Evolutionary conservation across 2,113 vertebrate species (phyloP).

Genomic region (Corapipo altera): DNA sequence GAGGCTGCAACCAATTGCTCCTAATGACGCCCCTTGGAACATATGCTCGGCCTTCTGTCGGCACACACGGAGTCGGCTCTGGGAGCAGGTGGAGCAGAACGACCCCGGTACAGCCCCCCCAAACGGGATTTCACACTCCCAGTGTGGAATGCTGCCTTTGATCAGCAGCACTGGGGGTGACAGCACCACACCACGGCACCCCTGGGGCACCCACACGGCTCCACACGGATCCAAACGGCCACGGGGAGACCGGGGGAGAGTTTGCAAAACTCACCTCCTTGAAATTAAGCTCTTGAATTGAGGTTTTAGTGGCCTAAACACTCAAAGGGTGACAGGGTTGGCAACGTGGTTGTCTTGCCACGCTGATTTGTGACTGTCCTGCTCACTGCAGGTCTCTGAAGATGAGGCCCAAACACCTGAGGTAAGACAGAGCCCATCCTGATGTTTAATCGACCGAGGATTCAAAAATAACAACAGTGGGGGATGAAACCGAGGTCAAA

Average conservation of each 20-base stretch:
- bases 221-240: accelerated
- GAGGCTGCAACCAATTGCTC: background rate
- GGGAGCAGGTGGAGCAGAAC: background rate
- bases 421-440: background rate
- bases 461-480: background rate
- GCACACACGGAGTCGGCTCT: accelerated
- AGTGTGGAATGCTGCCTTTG: accelerated
- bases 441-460: background rate
- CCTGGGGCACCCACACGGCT: accelerated
- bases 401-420: background rate
- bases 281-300: background rate
- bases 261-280: background rate
- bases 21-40: background rate
- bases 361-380: background rate
- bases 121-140: background rate
- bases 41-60: background rate
- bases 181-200: background rate
- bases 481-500: background rate
- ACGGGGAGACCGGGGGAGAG: background rate
- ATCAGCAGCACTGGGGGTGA: background rate
- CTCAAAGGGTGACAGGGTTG: background rate
- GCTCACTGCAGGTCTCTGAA: background rate
- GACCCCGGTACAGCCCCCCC: background rate
- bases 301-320: background rate
- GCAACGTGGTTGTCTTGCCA: background rate